Evolutionary conservation across 2,797 vertebrate genomes (phyloP).

Genomic region (Myripristis jacobus): DNA sequence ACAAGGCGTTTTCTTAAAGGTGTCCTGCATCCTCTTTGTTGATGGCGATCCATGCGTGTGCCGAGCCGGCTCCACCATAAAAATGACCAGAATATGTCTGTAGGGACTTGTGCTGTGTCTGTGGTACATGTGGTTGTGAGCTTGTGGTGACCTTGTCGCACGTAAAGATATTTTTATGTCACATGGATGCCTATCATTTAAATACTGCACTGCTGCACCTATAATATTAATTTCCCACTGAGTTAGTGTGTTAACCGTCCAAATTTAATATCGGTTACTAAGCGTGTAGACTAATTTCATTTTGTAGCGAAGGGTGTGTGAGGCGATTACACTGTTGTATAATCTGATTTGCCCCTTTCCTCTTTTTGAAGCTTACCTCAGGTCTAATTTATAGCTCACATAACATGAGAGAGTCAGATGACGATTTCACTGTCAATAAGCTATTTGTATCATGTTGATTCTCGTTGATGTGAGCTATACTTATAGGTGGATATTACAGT

Average conservation of each 20-base stretch:
- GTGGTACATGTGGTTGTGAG: not conserved
- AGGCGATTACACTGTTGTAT: too few relatives aligned
- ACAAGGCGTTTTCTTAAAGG: slow-evolving; percentile 85
- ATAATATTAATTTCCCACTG: too few relatives aligned
- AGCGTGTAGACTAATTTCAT: too few relatives aligned
- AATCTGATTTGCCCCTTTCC: too few relatives aligned
- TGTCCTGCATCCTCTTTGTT: slow-evolving; percentile 83
- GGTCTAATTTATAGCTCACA: not conserved
- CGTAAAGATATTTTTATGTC: too few relatives aligned
- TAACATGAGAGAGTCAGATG: slow-evolving; percentile 1
- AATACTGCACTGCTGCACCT: too few relatives aligned
- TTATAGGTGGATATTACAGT: not conserved
- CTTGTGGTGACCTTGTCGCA: not conserved
- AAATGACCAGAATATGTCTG: slow-evolving; percentile 3
- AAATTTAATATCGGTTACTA: too few relatives aligned
- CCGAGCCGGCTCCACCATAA: slow-evolving; percentile 57
- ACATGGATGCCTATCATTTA: too few relatives aligned
- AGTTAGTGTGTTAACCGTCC: too few relatives aligned
- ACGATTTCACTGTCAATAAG: not conserved
- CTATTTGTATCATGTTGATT: not conserved
- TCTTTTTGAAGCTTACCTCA: not conserved
- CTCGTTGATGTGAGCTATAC: slow-evolving; percentile 14
- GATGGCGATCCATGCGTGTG: slow-evolving; percentile 47
- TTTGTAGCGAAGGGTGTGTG: too few relatives aligned
- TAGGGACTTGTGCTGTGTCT: not conserved